Evolutionary conservation across 30 jellyfish, hydroid and myxozoan species (phyloP), one percentile per base, ranked within the genome.

Genomic region (Haliclystus octoradiatus): DNA sequence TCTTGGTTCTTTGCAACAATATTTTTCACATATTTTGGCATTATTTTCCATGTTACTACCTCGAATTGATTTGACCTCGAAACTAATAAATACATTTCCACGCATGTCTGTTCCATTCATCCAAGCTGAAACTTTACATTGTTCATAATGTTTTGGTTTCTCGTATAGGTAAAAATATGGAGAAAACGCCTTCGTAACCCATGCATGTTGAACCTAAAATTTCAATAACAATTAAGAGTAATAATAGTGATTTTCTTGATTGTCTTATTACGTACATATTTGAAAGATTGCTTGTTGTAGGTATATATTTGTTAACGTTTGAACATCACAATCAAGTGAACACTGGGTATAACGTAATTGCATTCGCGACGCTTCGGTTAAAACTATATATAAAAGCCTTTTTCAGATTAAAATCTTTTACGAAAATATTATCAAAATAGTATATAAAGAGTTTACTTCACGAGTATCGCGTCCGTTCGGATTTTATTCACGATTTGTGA

Each of bases 31-130:
- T 50, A 89, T 89, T 69, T 89, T 89, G 0, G 98, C 98, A 72
- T 89, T 89, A 85, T 89, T 89, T 30, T 81, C 95, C 95, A 82
- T 81, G 73, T 77, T 89, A 52, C 98, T 89, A 0, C 98, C 98
- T 52, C 80, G 98, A 3, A 89, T 68, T 4, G 98, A 89, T 49
- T 89, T 89, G 34, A 89, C 98, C 69, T 89, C 98, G 60, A 89
- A 89, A 82, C 98, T 89, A 30, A 89, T 70, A 70, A 89, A 89
- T 1, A 89, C 98, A 35, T 80, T 89, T 22, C 98, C 98, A 57
- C 98, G 50, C 91, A 89, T 79, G 52, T 89, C 98, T 46, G 95
- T 89, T 1, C 94, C 94, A 65, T 81, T 81, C 93, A 89, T 66
- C 98, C 98, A 89, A 7, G 95, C 95, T 1, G 94, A 76, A 19